Percentiles rank a stretch among this genome's conserved stretches.
Evolutionary conservation across 2,888 invertebrate genomes (phyloP).

Genomic region (Clostera curtula): DNA sequence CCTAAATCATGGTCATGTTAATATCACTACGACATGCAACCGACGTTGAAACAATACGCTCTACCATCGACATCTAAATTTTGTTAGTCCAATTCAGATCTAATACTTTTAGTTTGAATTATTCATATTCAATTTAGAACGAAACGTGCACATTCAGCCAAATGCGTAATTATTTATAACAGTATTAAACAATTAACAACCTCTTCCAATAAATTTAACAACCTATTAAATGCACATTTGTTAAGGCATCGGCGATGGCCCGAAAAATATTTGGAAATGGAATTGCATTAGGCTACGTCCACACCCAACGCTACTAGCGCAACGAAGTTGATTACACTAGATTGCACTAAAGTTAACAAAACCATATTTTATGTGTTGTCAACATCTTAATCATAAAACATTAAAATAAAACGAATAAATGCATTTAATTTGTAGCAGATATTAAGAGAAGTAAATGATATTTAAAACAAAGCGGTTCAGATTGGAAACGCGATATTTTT

Average conservation of each 20-base stretch:
- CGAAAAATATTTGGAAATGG: conserved; percentile 31
- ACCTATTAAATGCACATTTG: conserved; percentile 68
- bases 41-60: conserved; percentile 7
- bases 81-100: conserved; percentile 23
- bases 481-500: too few species aligned
- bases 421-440: too few species aligned
- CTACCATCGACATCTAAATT: conserved; percentile 5
- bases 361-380: too few species aligned
- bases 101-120: conserved; percentile 18
- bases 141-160: conserved; percentile 25
- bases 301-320: too few species aligned
- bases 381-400: too few species aligned
- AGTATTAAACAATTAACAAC: conserved; percentile 64
- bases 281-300: conserved; percentile 12
- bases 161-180: conserved; percentile 42
- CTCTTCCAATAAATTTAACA: conserved; percentile 66
- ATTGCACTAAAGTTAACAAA: too few species aligned
- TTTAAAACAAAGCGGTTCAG: too few species aligned
- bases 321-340: too few species aligned
- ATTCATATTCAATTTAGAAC: conserved; percentile 21
- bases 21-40: conserved; percentile 22
- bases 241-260: conserved; percentile 47
- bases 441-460: too few species aligned
- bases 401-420: too few species aligned
- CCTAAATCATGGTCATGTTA: conserved; percentile 40